Evolutionary conservation across 1,140 invertebrate genomes (phyloP).

Genomic region (Orius insidiosus): DNA sequence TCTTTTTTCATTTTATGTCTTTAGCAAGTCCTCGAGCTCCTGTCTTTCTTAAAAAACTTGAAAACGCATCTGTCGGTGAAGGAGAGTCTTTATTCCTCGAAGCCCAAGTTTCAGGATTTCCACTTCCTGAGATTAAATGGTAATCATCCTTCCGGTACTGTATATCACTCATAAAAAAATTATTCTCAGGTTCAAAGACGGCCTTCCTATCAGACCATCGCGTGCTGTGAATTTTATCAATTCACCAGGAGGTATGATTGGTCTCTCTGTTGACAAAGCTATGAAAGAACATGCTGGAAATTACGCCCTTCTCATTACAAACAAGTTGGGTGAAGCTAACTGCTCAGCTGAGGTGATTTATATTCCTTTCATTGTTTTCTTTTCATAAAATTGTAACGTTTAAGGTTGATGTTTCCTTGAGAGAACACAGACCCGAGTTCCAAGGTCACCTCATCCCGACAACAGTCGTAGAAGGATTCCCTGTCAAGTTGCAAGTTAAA

Average conservation of each 20-base stretch:
- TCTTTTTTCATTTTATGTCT: conserved; percentile 18
- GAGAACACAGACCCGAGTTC: conserved; percentile 52
- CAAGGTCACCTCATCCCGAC: conserved; percentile 46
- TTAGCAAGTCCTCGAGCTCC: conserved; percentile 51
- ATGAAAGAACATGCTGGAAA: conserved; percentile 60
- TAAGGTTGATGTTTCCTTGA: conserved; percentile 38
- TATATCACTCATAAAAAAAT: not conserved
- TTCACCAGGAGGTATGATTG: conserved; percentile 60
- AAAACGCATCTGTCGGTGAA: conserved; percentile 43
- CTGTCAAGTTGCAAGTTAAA: conserved; percentile 60
- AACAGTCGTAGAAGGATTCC: conserved; percentile 65
- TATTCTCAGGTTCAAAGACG: conserved; percentile 44
- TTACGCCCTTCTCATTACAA: conserved; percentile 55
- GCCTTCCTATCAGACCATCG: conserved; percentile 46
- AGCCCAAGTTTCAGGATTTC: conserved; percentile 58
- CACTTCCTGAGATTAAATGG: conserved; percentile 71
- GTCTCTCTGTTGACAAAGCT: conserved; percentile 52
- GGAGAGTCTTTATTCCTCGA: conserved; percentile 60
- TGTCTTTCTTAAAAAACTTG: conserved; percentile 52
- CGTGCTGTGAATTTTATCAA: conserved; percentile 57
- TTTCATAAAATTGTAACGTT: not conserved
- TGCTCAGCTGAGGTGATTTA: conserved; percentile 22
- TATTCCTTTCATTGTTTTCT: conserved; percentile 8
- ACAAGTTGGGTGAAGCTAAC: conserved; percentile 48
- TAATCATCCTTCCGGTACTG: conserved; percentile 8